Base-by-base conservation (phyloP, 2,888 invertebrate species). In the Drosophila neotestacea region DNA sequence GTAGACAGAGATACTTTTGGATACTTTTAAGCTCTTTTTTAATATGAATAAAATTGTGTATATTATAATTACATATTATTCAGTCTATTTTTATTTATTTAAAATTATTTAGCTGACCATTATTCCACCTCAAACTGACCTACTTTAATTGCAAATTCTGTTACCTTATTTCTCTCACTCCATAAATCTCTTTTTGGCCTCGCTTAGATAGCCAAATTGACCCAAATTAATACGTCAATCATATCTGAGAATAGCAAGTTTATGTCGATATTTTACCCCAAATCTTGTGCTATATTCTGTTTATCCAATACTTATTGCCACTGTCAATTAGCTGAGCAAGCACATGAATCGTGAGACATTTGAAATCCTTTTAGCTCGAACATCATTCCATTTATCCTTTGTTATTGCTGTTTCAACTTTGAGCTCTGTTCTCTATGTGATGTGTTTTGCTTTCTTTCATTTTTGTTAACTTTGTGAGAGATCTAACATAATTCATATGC, bases 301-400 rank as follows among this genome's bases (percentile, higher is more conserved):
- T 51, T 38, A 38, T 32, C 9, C 2, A 13, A 13, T 44, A 39
- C 42, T 59, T 60, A 66, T 56, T 66, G 52, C 61, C 64, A 69
- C 62, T 83, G 71, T 63, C 81, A 86, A 81, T 81, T 81, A 86
- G 74, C 50, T 16, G 27, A 60, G 61, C 62, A 60, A 60, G 67
- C 77, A 51, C 51, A 63, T 63, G 81, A 73, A 73, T 70, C 78
- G 78, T 70, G 59, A 73, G 73, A 52, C 71, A 74, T 69, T 65
- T 34, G 46, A 54, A 77, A 77, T 71, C 70, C 66, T 60, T 74
- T 75, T 48, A 71, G 69, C 65, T 66, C 42, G 34, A 34, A 59
- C 59, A 63, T 78, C 58, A 59, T 65, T 42, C 39, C 55, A 62
- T 46, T 77, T 30, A 62, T 59, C 67, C 66, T 74, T 72, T 68